phyloP scores from a whole-genome alignment of 2,888 invertebrate species.

The Microctonus hyperodae region DNA sequence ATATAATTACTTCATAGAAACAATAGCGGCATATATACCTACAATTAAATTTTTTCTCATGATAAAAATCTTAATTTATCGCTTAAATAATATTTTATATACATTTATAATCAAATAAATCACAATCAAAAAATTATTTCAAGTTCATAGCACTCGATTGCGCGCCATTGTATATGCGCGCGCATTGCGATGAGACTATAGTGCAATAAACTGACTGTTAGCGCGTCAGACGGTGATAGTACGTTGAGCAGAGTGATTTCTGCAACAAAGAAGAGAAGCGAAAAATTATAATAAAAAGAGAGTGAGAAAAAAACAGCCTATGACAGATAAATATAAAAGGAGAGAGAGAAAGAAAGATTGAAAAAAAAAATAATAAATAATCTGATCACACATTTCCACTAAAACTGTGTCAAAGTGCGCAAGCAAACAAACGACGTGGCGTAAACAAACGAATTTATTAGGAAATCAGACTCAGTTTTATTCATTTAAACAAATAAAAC shows the following conservation, averaged over 20 bases:
- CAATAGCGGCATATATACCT: too few species aligned
- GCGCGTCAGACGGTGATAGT: conserved; percentile 20
- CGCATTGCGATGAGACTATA: neutral
- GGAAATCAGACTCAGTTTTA: too few species aligned
- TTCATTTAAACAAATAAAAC: too few species aligned
- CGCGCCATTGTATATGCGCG: conserved; percentile 3
- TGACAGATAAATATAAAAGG: neutral
- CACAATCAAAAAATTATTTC: neutral
- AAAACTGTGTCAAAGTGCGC: conserved; percentile 24
- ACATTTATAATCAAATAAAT: neutral
- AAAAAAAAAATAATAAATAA: neutral
- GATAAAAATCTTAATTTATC: too few species aligned
- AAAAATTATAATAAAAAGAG: neutral
- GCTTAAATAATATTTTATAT: neutral
- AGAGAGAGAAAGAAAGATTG: neutral
- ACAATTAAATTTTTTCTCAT: too few species aligned
- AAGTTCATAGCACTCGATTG: neutral
- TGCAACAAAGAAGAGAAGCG: neutral
- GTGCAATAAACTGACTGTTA: conserved; percentile 6
- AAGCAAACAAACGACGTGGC: conserved; percentile 22
- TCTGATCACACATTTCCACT: conserved; percentile 11
- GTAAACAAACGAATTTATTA: conserved; percentile 33
- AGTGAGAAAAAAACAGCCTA: neutral
- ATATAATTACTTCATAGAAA: too few species aligned
- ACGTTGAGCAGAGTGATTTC: conserved; percentile 8